A percentile compares a stretch with the other conserved stretches of the same genome.
Conservation (phyloP, 2,888 invertebrate genomes). For the Macrostomum cliftonense region DNA sequence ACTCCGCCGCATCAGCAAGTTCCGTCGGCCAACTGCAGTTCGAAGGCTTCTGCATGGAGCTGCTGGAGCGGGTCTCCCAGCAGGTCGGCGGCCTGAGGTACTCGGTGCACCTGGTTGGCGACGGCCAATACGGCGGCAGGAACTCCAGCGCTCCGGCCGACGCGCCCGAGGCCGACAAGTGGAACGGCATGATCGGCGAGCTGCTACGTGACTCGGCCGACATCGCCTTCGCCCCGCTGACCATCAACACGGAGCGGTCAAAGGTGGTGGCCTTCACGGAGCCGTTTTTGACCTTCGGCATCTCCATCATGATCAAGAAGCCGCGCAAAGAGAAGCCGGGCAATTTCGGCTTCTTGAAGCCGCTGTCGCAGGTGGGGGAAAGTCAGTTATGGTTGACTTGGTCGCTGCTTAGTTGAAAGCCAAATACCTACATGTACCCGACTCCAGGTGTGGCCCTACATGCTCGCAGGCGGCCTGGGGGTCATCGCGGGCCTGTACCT, state of each 20-base stretch:
- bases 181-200: slow-evolving; percentile 35
- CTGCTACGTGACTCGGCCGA: slow-evolving; percentile 20
- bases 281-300: slow-evolving; percentile 11
- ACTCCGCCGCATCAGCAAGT: too few species aligned
- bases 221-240: slow-evolving; percentile 9
- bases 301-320: slow-evolving; percentile 11
- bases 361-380: neutral
- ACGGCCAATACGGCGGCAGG: slow-evolving; percentile 24
- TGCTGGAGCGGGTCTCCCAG: slow-evolving; percentile 21
- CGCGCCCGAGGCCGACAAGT: slow-evolving; percentile 14
- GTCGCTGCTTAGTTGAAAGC: too few species aligned
- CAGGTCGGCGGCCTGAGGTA: slow-evolving; percentile 21
- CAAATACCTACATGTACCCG: too few species aligned
- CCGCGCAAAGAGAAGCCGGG: slow-evolving; percentile 11
- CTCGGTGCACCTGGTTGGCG: slow-evolving; percentile 26
- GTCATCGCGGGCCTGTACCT: slow-evolving; percentile 7
- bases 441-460: slow-evolving; percentile 3
- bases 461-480: slow-evolving; percentile 4
- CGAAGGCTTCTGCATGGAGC: slow-evolving; percentile 26
- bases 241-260: slow-evolving; percentile 7
- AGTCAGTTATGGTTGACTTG: too few species aligned
- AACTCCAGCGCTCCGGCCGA: too few species aligned
- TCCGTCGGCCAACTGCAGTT: too few species aligned
- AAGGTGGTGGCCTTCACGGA: slow-evolving; percentile 9
- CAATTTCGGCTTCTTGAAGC: slow-evolving; percentile 9